phyloP scores from a whole-genome alignment of 2,888 invertebrate species.

The Agrilus mali region DNA sequence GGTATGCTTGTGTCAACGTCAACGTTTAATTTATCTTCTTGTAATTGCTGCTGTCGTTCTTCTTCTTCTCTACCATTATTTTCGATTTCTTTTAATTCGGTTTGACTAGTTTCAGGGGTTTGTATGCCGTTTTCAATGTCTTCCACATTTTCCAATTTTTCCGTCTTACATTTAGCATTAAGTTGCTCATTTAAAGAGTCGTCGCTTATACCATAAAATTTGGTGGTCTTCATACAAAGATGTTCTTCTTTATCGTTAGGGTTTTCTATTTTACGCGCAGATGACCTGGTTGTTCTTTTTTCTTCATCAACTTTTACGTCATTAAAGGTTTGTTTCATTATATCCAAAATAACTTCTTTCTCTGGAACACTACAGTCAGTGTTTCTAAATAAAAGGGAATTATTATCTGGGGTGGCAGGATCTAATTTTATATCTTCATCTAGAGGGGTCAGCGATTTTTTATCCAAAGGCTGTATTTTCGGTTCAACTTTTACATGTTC shows the following conservation, averaged over 20 bases:
- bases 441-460: neutral
- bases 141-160: constrained; percentile 6
- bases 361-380: constrained; percentile 39
- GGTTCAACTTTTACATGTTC: constrained; percentile 15
- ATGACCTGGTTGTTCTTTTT: constrained; percentile 16
- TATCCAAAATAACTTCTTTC: constrained; percentile 39
- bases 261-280: constrained; percentile 12
- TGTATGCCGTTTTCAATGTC: constrained; percentile 2
- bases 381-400: constrained; percentile 9
- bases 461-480: constrained; percentile 7
- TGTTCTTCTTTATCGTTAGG: constrained; percentile 6
- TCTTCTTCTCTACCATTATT: neutral
- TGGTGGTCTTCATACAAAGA: constrained; percentile 3
- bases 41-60: too few relatives aligned
- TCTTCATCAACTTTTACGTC: constrained; percentile 19
- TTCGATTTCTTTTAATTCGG: constrained; percentile 1
- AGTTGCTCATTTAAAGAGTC: neutral
- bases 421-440: constrained; percentile 2
- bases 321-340: constrained; percentile 46
- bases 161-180: neutral
- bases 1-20: too few relatives aligned
- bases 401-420: constrained; percentile 9
- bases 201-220: constrained; percentile 11
- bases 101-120: neutral
- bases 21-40: neutral